Evolutionary conservation across 1,140 invertebrate genomes (phyloP).

Genomic region (Papilio polyxenes): DNA sequence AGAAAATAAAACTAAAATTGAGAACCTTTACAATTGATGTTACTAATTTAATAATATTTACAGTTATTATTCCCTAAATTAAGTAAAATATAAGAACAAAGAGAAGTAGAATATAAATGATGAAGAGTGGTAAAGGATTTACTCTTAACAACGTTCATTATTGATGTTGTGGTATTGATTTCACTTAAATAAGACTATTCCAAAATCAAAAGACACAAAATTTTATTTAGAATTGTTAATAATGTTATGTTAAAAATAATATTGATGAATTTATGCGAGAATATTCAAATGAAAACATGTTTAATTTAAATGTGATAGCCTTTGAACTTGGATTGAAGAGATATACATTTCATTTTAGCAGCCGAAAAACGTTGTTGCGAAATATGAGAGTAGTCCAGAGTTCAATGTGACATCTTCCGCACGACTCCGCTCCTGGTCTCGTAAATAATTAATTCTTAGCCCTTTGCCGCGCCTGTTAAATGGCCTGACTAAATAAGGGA

Average conservation of each 20-base stretch:
- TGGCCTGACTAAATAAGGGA: conserved; percentile 75
- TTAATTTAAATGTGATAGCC: conserved; percentile 8
- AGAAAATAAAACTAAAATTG: no score
- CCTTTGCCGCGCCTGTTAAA: conserved; percentile 74
- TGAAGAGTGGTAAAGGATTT: no score
- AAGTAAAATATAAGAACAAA: no score
- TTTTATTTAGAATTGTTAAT: not conserved
- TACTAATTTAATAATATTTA: no score
- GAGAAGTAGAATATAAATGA: no score
- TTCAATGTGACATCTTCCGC: conserved; percentile 67
- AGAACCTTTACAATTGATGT: no score
- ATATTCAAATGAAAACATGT: conserved; percentile 10
- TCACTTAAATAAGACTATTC: not conserved
- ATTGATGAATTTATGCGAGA: not conserved
- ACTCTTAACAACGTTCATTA: no score
- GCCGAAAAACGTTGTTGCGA: conserved; percentile 47
- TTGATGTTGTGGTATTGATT: not conserved
- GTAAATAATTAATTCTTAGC: conserved; percentile 74
- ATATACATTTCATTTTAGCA: conserved; percentile 49
- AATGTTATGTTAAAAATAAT: no score
- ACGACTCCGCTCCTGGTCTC: conserved; percentile 59
- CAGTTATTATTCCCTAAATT: no score
- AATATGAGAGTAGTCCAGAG: conserved; percentile 59
- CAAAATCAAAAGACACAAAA: not conserved
- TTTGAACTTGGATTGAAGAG: conserved; percentile 16